Conservation (phyloP, 1,140 invertebrate genomes). For the Penaeus chinensis region DNA sequence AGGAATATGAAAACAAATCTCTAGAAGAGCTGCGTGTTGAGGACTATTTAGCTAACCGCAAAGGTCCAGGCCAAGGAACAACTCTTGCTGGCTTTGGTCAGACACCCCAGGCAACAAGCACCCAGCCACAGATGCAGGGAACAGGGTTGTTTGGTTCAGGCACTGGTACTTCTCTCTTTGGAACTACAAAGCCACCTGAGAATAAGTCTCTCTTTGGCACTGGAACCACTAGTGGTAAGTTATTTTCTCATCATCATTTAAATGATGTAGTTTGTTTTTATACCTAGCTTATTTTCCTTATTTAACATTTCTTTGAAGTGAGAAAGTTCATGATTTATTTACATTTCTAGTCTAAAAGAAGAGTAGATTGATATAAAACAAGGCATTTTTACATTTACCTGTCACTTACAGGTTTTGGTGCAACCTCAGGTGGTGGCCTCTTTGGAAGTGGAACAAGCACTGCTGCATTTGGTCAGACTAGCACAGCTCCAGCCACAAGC, state of each 20-base stretch:
- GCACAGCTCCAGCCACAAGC: conserved; percentile 44
- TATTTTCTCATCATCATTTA: conserved; percentile 16
- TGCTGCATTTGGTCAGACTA: conserved; percentile 47
- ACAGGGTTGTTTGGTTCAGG: conserved; percentile 62
- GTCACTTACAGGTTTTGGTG: conserved; percentile 51
- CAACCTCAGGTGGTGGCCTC: conserved; percentile 43
- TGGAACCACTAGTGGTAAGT: conserved; percentile 59
- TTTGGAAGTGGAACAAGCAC: conserved; percentile 44
- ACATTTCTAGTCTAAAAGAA: no score
- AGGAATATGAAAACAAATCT: conserved; percentile 95
- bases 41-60: conserved; percentile 91
- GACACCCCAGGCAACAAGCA: conserved; percentile 52
- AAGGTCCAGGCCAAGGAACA: conserved; percentile 72
- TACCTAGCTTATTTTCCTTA: neutral
- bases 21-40: conserved; percentile 93
- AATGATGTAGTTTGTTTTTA: neutral
- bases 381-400: no score
- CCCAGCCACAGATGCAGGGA: conserved; percentile 57
- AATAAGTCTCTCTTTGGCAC: conserved; percentile 68
- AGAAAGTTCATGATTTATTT: no score
- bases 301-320: no score
- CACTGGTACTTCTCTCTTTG: conserved; percentile 63
- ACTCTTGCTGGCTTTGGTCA: conserved; percentile 45
- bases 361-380: no score
- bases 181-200: conserved; percentile 64